These are phyloP conservation scores for Clinocottus analis DNA, from an alignment of 2,113 vertebrate species.

Conservation along the genomic window DNA sequence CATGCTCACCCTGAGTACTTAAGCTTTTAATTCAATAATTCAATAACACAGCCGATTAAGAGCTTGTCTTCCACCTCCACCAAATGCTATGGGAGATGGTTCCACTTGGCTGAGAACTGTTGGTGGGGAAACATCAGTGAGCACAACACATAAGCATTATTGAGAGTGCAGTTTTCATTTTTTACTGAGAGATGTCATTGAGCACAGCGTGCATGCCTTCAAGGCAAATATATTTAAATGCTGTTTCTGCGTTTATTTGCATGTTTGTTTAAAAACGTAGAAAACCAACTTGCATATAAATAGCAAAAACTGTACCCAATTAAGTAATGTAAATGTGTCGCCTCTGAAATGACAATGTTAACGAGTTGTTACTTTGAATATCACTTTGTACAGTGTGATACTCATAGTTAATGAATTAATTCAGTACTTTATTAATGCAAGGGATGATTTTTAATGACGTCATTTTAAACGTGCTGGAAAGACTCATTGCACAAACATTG, in stretches of 20 bases:
- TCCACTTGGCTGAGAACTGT: conserved; percentile 71
- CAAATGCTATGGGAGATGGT: conserved; percentile 73
- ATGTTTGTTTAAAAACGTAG: conserved; percentile 54
- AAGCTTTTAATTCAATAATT: conserved; percentile 86
- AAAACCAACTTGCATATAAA: conserved; percentile 50
- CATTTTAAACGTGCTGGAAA: background rate
- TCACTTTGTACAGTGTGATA: conserved; percentile 21
- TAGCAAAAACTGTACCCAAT: conserved; percentile 37
- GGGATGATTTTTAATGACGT: conserved; percentile 13
- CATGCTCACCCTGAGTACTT: conserved; percentile 82
- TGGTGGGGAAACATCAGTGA: conserved; percentile 66
- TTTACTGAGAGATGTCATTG: conserved; percentile 67
- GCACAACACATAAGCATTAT: conserved; percentile 63
- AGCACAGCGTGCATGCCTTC: conserved; percentile 56
- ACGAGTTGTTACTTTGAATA: conserved; percentile 32
- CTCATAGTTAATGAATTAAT: background rate
- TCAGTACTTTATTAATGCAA: background rate
- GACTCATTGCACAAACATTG: background rate
- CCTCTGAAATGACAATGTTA: conserved; percentile 34
- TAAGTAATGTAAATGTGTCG: conserved; percentile 37
- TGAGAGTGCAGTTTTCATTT: conserved; percentile 66
- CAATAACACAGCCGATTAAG: conserved; percentile 81
- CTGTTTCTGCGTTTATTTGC: conserved; percentile 58
- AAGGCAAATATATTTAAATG: conserved; percentile 55
- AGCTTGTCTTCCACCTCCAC: conserved; percentile 81